phyloP scores from a whole-genome alignment of 2,888 invertebrate species.

The Agrotis puta region DNA sequence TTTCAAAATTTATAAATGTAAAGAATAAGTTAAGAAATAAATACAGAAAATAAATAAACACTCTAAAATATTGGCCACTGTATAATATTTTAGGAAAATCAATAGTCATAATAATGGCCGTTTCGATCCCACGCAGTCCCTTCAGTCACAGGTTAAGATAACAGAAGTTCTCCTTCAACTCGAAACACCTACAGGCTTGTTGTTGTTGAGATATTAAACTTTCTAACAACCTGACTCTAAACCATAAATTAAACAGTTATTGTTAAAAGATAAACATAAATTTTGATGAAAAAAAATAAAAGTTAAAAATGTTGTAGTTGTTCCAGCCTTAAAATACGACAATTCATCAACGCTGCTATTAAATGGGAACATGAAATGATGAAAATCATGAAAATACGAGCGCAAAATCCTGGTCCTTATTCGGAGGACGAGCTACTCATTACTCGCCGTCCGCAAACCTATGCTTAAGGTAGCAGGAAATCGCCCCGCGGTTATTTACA shows the following conservation, averaged over 20 bases:
- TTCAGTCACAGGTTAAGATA: slow-evolving; percentile 53
- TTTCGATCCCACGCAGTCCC: neutral
- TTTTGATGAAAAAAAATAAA: slow-evolving; percentile 5
- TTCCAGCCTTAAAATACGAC: too few relatives aligned
- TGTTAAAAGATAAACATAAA: slow-evolving; percentile 33
- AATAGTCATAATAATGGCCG: too few relatives aligned
- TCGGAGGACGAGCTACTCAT: too few relatives aligned
- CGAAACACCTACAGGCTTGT: slow-evolving; percentile 59
- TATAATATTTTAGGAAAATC: slow-evolving; percentile 12
- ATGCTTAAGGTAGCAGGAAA: too few relatives aligned
- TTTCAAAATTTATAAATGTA: too few relatives aligned
- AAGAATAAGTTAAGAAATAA: neutral
- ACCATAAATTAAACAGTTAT: slow-evolving; percentile 60
- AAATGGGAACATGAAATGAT: too few relatives aligned
- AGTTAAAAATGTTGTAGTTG: too few relatives aligned
- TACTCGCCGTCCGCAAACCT: too few relatives aligned
- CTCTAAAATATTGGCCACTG: neutral
- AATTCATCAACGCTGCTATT: too few relatives aligned
- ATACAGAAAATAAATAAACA: neutral
- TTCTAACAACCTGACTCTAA: slow-evolving; percentile 45
- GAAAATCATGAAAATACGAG: too few relatives aligned
- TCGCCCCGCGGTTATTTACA: too few relatives aligned
- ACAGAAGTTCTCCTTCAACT: slow-evolving; percentile 51
- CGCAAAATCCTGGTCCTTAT: too few relatives aligned
- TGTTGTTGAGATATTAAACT: slow-evolving; percentile 59